Evolutionary conservation across 2,888 invertebrate species (phyloP).

Genomic region (Zhuqinia jingwanae): DNA sequence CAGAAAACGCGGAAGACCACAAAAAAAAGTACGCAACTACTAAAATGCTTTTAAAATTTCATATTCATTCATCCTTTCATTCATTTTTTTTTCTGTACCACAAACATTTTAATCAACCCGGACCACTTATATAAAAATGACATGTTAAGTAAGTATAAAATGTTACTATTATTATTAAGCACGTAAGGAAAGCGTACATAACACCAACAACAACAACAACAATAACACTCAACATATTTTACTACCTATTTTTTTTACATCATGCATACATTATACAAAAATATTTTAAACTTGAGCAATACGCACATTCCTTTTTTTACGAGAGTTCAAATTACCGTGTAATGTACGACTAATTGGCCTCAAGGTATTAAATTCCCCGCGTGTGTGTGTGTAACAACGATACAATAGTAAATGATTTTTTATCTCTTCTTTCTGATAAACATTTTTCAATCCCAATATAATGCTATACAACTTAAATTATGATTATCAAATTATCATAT

Average conservation of each 20-base stretch:
- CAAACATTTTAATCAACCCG: slow-evolving; percentile 1
- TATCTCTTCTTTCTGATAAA: background rate
- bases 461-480: no score
- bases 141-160: background rate
- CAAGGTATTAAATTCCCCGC: slow-evolving; percentile 61
- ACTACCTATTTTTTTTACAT: no score
- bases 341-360: slow-evolving; percentile 54
- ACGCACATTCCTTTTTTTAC: background rate
- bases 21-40: background rate
- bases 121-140: no score
- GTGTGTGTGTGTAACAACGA: no score
- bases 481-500: background rate
- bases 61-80: no score
- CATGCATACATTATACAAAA: background rate
- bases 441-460: background rate
- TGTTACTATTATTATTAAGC: background rate
- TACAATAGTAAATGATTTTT: slow-evolving; percentile 31
- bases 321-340: background rate
- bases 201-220: no score
- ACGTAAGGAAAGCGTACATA: no score
- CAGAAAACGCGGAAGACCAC: slow-evolving; percentile 43
- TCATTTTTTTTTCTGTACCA: no score
- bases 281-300: background rate
- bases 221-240: no score
- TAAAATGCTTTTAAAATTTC: no score